A percentile compares a stretch with the other conserved stretches of the same genome.
These are phyloP conservation scores for Drosophila rufa DNA, from an alignment of 1,140 invertebrate genomes.

Conservation along the genomic window DNA sequence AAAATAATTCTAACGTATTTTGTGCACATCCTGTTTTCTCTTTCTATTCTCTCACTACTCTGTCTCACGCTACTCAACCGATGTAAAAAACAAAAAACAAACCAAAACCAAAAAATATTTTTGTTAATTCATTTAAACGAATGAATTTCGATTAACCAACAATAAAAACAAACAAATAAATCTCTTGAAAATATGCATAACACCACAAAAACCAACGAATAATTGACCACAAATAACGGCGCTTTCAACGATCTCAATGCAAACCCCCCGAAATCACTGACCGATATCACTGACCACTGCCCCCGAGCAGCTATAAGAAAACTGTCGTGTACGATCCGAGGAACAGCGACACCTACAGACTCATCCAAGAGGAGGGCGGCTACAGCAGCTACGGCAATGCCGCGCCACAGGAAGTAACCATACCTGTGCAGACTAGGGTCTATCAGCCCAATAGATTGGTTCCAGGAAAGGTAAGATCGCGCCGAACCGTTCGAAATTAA, in stretches of 20 bases:
- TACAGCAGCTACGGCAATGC: constrained; percentile 85
- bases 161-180: constrained; percentile 56
- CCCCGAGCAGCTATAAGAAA: constrained; percentile 87
- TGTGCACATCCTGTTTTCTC: constrained; percentile 85
- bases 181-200: constrained; percentile 64
- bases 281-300: constrained; percentile 41
- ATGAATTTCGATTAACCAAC: constrained; percentile 55
- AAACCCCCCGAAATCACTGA: constrained; percentile 45
- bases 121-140: constrained; percentile 53
- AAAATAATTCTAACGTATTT: constrained; percentile 85
- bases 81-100: constrained; percentile 70
- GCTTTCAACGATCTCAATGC: constrained; percentile 80
- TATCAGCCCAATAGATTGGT: constrained; percentile 88
- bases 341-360: constrained; percentile 93
- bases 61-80: constrained; percentile 83
- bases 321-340: constrained; percentile 92
- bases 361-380: constrained; percentile 91
- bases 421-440: constrained; percentile 90
- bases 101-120: constrained; percentile 57
- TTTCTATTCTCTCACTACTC: constrained; percentile 84
- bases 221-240: constrained; percentile 57
- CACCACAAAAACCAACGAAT: constrained; percentile 54
- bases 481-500: constrained; percentile 52
- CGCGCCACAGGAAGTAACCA: constrained; percentile 87
- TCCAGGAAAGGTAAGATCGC: constrained; percentile 86